Evolutionary conservation across 2,888 invertebrate genomes (phyloP).

Genomic region (Cosmia trapezina): DNA sequence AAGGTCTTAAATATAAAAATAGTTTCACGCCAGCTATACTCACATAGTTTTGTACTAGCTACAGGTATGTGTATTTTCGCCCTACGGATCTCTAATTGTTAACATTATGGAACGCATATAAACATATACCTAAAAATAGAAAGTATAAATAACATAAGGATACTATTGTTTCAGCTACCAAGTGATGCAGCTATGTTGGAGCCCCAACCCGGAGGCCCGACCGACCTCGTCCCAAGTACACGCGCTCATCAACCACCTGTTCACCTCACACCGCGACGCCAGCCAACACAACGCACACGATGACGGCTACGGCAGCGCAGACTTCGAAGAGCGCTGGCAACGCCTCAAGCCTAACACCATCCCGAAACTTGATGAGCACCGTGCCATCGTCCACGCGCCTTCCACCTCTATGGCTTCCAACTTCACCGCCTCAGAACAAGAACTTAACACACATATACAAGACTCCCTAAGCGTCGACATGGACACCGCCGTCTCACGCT

Average conservation of each 20-base stretch:
- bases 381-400: constrained; percentile 85
- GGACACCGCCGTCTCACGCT: constrained; percentile 83
- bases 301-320: constrained; percentile 77
- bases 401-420: constrained; percentile 79
- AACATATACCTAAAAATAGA: not conserved
- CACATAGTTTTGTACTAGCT: no score
- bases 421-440: constrained; percentile 80
- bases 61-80: no score
- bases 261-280: constrained; percentile 76
- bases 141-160: not conserved
- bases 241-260: constrained; percentile 85
- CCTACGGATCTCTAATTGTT: not conserved
- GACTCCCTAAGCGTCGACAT: constrained; percentile 81
- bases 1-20: no score
- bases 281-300: constrained; percentile 61
- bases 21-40: no score
- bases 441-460: constrained; percentile 76
- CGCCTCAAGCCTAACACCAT: constrained; percentile 92
- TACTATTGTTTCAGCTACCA: constrained; percentile 90
- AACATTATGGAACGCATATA: not conserved
- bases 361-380: constrained; percentile 90
- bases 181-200: constrained; percentile 94
- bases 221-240: constrained; percentile 82
- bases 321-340: constrained; percentile 95
- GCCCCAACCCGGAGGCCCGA: constrained; percentile 74